Conservation (phyloP, 2,797 vertebrate species). For the Anableps anableps region DNA sequence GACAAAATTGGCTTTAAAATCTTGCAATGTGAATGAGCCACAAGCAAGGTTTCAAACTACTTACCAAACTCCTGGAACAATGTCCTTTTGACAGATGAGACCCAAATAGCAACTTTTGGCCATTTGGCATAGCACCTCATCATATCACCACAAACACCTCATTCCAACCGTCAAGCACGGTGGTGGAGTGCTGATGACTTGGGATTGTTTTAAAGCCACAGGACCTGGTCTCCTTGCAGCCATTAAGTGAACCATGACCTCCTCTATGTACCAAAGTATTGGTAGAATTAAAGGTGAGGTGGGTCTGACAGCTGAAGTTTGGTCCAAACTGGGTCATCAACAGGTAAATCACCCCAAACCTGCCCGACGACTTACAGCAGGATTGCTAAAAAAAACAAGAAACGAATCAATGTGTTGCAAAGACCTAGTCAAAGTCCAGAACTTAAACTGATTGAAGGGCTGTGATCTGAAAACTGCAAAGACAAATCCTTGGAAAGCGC, state of each 20-base stretch:
- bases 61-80: too few species aligned
- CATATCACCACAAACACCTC: background rate
- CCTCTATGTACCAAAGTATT: background rate
- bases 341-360: background rate
- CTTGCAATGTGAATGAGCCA: too few species aligned
- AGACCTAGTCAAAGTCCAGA: background rate
- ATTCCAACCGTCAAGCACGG: background rate
- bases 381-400: background rate
- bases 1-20: too few species aligned
- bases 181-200: too few species aligned
- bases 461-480: too few species aligned
- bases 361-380: background rate
- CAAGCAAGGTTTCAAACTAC: too few species aligned
- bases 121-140: background rate
- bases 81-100: background rate
- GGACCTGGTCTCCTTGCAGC: background rate
- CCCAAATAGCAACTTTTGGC: background rate
- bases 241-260: background rate
- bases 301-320: background rate
- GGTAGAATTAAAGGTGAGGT: background rate
- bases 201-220: too few species aligned
- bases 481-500: too few species aligned
- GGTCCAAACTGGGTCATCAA: background rate
- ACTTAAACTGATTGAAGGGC: too few species aligned
- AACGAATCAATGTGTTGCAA: background rate